Evolutionary conservation across 2,888 invertebrate species (phyloP), one percentile per base, ranked within the genome.

Genomic region (Caenorhabditis becei): DNA sequence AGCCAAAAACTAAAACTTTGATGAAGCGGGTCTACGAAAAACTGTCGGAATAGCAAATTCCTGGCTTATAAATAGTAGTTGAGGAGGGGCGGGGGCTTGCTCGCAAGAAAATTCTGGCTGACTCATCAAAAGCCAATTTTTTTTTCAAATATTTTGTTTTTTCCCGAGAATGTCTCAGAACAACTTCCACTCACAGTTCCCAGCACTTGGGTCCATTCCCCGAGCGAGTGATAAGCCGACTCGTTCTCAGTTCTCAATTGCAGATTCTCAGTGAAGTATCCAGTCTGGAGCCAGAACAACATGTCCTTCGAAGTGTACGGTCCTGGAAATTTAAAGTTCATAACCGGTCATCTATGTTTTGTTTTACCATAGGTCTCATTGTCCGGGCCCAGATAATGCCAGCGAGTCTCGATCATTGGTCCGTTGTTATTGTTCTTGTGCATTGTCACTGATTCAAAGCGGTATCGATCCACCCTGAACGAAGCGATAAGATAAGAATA

Each of bases 281-380:
- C 96, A 82, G 95, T 95, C 77, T 94, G 94, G 0, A 94, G 93
- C 96, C 96, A 97, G 75, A 95, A 94, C 44, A 95, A 93, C 97
- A 97, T 97, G 93, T 97, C 95, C 77, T 94, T 93, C 23, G 95
- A 95, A 2, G 94, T 93, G 91, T 95, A 95, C 0, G 97, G 97
- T 0, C 97, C 97, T 83, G 56, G 54, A 69, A 61, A 24, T 37
- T 16, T 2, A 14, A 8, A 32, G 10, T 32, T 32, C 32, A 32
- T 32, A 4, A 32, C 10, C 7, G 1, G 37, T 44, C 2, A 23
- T 11, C 20, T 16, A 0, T 37, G 18, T 11, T 32, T 23, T 14
- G 8, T 47, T 49, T n/a, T n/a, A 82, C 84, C 83, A 56, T 83
- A 72, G 7, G 67, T 69, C 41, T 80, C 81, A 23, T 74, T 74